Base-by-base conservation (phyloP, 2,888 invertebrate genomes). In the Synanthedon vespiformis region DNA sequence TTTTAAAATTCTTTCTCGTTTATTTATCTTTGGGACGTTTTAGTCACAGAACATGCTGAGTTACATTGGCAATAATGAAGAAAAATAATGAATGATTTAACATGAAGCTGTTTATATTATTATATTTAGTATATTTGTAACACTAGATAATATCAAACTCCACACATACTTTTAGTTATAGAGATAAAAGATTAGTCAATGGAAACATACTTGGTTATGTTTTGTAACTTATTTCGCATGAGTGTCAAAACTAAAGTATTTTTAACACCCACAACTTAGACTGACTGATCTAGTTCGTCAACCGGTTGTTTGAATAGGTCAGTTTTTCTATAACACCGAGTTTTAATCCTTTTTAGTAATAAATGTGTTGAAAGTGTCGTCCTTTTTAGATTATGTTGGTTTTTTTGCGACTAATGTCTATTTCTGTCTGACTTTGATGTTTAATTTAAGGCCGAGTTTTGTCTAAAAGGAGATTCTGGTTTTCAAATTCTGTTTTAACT, bases 251-350 rank as follows among this genome's bases (percentile, higher is more conserved):
- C 27, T 53, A 53, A 52, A 55, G 55, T 55, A 51, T 48, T 53
- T 54, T 55, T 50, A 50, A 54, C 55, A 52, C 55, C 55, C 55
- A 55, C 55, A 12, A 53, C 50, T 51, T 50, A 50, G 48, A 11
- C 16, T 16, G 48, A 11, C 16, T 16, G 50, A 53, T 55, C 55
- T 55, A 53, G 55, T 55, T 55, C 44, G 5, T 13, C 44, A 44
- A 44, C 44, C 44, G 44, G 44, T 44, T 44, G 44, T 44, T 13
- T 14, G 44, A 50, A 53, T 50, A 41, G 55, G 50, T 40, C 52
- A 14, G 14, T 52, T 55, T 51, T 53, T 53, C 40, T 44, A n/a
- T n/a, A 13, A 47, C 49, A 13, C 51, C 2, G 5, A 6, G 44
- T 44, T 44, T 13, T 3, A 44, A 14, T 44, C 44, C n/a, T 44